Evolutionary conservation across 2,113 vertebrate genomes (phyloP).

Genomic region (Pachycephala philippinensis): DNA sequence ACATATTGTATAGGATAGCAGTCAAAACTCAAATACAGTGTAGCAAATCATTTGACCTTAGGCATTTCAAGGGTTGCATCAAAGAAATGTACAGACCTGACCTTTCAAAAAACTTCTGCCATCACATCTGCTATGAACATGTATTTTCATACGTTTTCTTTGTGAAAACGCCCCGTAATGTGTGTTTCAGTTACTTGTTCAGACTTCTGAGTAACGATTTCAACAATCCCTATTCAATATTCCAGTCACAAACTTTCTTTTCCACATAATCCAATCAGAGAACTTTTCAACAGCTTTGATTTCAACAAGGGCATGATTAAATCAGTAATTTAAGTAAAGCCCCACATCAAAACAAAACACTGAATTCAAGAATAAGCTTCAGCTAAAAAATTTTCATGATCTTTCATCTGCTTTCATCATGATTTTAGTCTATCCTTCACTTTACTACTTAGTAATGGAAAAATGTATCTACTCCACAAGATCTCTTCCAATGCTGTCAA

Average conservation of each 20-base stretch:
- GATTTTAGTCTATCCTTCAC: background rate
- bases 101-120: background rate
- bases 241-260: background rate
- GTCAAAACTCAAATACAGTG: background rate
- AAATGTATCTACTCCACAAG: background rate
- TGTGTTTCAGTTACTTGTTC: background rate
- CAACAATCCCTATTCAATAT: background rate
- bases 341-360: background rate
- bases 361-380: background rate
- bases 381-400: background rate
- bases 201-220: background rate
- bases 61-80: background rate
- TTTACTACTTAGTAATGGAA: background rate
- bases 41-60: background rate
- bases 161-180: background rate
- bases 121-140: background rate
- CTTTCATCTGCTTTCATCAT: background rate
- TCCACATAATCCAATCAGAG: background rate
- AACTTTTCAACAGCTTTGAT: slow-evolving; percentile 12
- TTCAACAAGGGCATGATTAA: background rate
- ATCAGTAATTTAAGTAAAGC: background rate
- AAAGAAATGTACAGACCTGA: background rate
- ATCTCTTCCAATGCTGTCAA: background rate
- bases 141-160: background rate
- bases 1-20: background rate